Percentiles rank a stretch among this genome's conserved stretches.
Conservation (phyloP, 2,113 vertebrate genomes). For the Gymnobelideus leadbeateri region DNA sequence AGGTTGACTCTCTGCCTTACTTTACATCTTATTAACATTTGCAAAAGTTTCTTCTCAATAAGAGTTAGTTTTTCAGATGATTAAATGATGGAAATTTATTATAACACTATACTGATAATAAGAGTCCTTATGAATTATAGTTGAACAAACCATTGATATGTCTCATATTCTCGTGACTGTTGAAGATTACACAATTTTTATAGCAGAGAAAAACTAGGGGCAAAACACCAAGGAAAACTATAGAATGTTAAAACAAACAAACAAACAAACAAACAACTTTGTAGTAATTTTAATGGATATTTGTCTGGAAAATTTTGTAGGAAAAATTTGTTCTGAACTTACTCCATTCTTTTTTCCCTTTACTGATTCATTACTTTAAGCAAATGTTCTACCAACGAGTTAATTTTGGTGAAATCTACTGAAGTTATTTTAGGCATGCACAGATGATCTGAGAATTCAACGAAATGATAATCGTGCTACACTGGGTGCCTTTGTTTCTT, state of each 20-base stretch:
- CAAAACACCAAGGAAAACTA: neutral
- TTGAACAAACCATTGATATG: neutral
- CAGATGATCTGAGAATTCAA: constrained; percentile 23
- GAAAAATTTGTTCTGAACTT: neutral
- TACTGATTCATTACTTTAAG: neutral
- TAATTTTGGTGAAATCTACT: constrained; percentile 30
- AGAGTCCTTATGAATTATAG: neutral
- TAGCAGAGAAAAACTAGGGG: neutral
- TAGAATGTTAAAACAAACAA: neutral
- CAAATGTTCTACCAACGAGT: neutral
- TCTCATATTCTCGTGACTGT: neutral
- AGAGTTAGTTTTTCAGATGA: neutral
- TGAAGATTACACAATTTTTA: neutral
- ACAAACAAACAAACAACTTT: too few relatives aligned
- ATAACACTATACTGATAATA: neutral
- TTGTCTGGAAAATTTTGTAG: constrained; percentile 29
- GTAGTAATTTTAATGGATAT: neutral
- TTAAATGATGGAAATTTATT: neutral
- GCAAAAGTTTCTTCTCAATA: neutral
- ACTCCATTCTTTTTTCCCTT: neutral
- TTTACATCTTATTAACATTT: neutral
- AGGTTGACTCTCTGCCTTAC: neutral
- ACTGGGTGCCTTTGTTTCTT: neutral
- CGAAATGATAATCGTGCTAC: neutral
- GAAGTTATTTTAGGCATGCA: constrained; percentile 46